Base-by-base conservation (phyloP, 1,140 invertebrate species). In the Plectus sambesii region DNA sequence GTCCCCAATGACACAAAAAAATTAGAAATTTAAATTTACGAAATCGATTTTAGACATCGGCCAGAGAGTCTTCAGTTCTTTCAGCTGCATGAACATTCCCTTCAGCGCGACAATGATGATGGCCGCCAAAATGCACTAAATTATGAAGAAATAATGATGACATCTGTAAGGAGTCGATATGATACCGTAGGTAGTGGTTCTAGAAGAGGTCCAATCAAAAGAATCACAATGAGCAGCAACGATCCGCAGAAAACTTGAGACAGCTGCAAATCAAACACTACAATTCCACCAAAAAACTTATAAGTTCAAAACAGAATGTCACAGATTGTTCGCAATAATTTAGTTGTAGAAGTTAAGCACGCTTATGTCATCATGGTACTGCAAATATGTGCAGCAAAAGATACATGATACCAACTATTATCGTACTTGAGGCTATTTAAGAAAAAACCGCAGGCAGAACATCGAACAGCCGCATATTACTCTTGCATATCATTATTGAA, bases 31-130 rank as follows among this genome's bases (percentile, higher is more conserved):
- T 8, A 9, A 22, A 36, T 36, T 45, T 37, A 62, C 54, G 55
- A 62, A 67, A 42, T 67, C 64, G 24, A 64, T 64, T 39, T 69
- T 69, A 3, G 63, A 67, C 2, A 69, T 37, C 2, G 61, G 64
- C 66, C 66, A 67, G 8, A 67, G 56, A 12, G 9, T 51, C 30
- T 43, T 30, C 1, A 69, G 48, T 5, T 68, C 67, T 0, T 27
- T 22, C 26, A 66, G 61, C 24, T 68, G 64, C 15, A 36, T 41
- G 39, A 65, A 58, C 46, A 66, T 65, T 15, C 56, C 59, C 30
- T 51, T 58, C 25, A 68, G 36, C 5, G 63, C 64, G 3, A 66
- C 62, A 27, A 60, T 49, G 33, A 68, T 59, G 26, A 66, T 65
- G 8, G 61, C 49, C 4, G 62, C 53, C 2, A 66, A 58, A 47